A percentile compares a stretch with the other conserved stretches of the same genome.
Evolutionary conservation across 1,140 invertebrate genomes (phyloP).

Genomic region (Pentalonia nigronervosa): DNA sequence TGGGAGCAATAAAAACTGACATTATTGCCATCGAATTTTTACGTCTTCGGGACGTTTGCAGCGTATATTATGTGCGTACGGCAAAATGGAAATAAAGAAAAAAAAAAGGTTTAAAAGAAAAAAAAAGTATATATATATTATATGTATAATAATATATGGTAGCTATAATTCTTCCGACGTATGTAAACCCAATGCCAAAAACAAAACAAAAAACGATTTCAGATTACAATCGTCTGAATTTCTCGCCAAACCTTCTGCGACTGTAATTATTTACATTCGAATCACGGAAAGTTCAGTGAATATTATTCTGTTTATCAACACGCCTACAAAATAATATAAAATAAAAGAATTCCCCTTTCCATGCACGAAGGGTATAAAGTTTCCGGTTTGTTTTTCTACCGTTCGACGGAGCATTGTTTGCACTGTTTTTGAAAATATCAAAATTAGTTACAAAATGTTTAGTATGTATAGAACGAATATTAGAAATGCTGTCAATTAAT

Average conservation of each 20-base stretch:
- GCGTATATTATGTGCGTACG: not conserved
- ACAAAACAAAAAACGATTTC: slow-evolving; percentile 6
- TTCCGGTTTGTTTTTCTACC: not conserved
- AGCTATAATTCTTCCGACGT: slow-evolving; percentile 15
- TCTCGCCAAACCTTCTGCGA: not conserved
- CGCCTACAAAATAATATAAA: slow-evolving; percentile 15
- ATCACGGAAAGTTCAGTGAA: slow-evolving; percentile 32
- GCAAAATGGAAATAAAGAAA: not conserved
- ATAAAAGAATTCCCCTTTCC: not conserved
- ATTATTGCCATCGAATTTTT: slow-evolving; percentile 37
- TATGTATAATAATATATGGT: not conserved
- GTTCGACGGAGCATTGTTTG: not conserved
- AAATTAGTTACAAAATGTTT: not conserved
- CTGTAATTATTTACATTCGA: not conserved
- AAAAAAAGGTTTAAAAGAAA: not conserved
- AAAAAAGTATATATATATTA: not conserved
- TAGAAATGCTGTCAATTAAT: not conserved
- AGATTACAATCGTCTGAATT: slow-evolving; percentile 24
- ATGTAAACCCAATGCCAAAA: slow-evolving; percentile 17
- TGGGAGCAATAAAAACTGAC: slow-evolving; percentile 43
- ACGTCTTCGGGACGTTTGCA: slow-evolving; percentile 9
- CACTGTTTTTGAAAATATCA: not conserved
- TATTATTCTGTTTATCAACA: slow-evolving; percentile 34
- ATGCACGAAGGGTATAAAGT: not conserved
- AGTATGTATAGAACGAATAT: not conserved